phyloP scores from a whole-genome alignment of 2,797 vertebrate genomes.

The Microhierax caerulescens region DNA sequence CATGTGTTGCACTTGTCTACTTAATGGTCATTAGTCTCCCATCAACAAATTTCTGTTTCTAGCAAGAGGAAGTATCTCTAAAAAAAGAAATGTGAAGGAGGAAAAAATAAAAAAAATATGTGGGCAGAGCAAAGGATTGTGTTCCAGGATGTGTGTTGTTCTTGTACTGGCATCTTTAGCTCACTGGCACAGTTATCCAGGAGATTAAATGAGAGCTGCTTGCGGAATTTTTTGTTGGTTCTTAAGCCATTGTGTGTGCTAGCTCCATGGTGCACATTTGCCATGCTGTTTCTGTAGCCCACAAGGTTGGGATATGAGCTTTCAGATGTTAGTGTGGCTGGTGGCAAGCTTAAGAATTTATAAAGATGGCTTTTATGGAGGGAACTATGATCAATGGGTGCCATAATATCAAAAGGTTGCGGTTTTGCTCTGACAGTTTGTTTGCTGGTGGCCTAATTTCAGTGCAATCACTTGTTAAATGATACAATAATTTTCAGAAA shows the following conservation, averaged over 20 bases:
- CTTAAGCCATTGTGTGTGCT: neutral
- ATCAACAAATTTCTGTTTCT: neutral
- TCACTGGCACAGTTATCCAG: neutral
- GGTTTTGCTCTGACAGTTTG: neutral
- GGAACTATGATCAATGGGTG: neutral
- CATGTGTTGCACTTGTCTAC: neutral
- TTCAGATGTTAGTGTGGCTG: accelerated
- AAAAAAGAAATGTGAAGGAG: accelerated
- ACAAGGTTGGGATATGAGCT: neutral
- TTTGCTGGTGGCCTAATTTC: neutral
- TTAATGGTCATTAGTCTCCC: neutral
- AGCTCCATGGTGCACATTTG: neutral
- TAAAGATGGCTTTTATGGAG: neutral
- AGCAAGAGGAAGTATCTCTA: neutral
- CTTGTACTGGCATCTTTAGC: neutral
- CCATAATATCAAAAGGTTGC: neutral
- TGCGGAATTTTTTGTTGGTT: neutral
- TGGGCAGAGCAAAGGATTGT: neutral
- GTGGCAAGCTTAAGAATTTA: neutral
- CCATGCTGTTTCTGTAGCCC: neutral
- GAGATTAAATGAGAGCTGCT: neutral
- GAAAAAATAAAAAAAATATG: neutral
- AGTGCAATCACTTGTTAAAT: neutral
- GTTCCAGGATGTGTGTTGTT: neutral
- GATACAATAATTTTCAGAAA: neutral